Percentiles rank a stretch among this genome's conserved stretches.
Evolutionary conservation across 2,113 vertebrate species (phyloP).

Genomic region (Rostratula benghalensis): DNA sequence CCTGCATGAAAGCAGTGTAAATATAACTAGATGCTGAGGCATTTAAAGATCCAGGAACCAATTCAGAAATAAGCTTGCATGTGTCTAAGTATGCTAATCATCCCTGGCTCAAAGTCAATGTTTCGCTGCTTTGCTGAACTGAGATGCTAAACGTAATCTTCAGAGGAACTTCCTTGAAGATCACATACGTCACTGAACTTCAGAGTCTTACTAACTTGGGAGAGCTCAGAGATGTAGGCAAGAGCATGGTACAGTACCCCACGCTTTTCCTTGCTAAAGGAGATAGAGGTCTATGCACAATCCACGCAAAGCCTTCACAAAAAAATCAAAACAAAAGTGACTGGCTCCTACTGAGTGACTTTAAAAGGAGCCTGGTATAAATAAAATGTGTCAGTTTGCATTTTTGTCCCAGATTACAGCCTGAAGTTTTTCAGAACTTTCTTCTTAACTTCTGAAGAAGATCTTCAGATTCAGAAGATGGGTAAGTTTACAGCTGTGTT

Average conservation of each 20-base stretch:
- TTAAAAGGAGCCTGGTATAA: slow-evolving; percentile 2
- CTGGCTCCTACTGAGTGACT: not conserved
- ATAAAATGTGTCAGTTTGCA: not conserved
- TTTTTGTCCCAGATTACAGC: not conserved
- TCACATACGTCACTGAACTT: not conserved
- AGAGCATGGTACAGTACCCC: not conserved
- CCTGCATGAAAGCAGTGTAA: not conserved
- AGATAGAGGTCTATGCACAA: not conserved
- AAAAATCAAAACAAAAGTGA: not conserved
- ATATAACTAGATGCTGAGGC: not conserved
- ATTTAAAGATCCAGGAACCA: not conserved
- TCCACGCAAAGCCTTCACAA: not conserved
- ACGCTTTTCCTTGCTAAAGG: not conserved
- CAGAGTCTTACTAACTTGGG: not conserved
- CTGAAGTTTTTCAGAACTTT: not conserved
- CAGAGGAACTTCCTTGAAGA: not conserved
- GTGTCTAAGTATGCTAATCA: not conserved
- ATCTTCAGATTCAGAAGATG: not conserved
- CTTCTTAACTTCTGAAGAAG: not conserved
- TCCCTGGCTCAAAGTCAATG: not conserved
- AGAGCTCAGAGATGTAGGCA: not conserved
- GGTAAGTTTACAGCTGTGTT: not conserved
- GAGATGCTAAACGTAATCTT: not conserved
- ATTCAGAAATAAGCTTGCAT: not conserved
- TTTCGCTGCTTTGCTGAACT: not conserved